Base-by-base conservation (phyloP, 2,113 vertebrate genomes). In the Chinchilla lanigera region DNA sequence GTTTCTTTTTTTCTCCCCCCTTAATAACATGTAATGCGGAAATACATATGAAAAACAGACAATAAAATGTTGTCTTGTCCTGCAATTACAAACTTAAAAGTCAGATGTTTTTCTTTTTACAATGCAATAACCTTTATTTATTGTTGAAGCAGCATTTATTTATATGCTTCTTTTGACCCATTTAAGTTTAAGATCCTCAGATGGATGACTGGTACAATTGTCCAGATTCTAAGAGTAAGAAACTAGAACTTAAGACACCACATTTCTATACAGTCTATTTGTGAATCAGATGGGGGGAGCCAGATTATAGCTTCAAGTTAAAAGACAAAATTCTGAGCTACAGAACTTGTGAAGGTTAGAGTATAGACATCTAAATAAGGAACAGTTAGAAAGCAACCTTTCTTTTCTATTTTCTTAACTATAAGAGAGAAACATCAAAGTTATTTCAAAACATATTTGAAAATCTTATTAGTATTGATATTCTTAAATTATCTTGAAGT, bases 291-390 rank as follows among this genome's bases (percentile, higher is more conserved):
- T 82, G 47, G 22, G 2, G 24, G 35, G 12, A 83, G 52, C 1
- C 22, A 5, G 30, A 84, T 10, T 41, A 13, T 65, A 84, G 65
- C 35, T 91, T 88, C 71, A 94, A 61, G 77, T 89, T 73, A 91
- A 89, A 95, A 95, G 61, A 89, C 83, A 93, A 86, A 93, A 92
- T 44, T 83, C 56, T 56, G 44, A 97, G 82, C 92, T 24, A 7
- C 61, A 89, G 71, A 98, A 96, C 52, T 97, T 96, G 78, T 84
- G n/a, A 86, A 95, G 90, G 16, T 69, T 73, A 89, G 14, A 33
- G 3, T 89, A 56, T 28, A 11, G 20, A 35, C 35, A 30, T 35
- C 56, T 96, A 89, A 89, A 80, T 52, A 77, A 91, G 78, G 30
- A 5, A 20, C 52, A 90, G 35, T 50, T 86, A 84, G 24, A 92